Base-by-base conservation (phyloP, 2,888 invertebrate genomes). In the Andricus curvator region DNA sequence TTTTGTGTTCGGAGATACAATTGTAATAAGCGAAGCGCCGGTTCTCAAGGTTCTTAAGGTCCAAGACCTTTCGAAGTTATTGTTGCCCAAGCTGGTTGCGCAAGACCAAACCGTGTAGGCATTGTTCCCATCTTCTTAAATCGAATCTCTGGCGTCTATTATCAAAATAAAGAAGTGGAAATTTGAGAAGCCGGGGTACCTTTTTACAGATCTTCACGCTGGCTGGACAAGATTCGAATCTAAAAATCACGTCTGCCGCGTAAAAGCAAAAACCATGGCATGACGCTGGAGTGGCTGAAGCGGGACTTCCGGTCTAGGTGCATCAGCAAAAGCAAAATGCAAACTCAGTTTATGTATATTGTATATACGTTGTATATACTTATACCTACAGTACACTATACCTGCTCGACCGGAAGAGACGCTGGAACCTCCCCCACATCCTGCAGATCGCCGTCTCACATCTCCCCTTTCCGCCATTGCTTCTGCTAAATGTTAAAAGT, bases 361-460 rank as follows among this genome's bases (percentile, higher is more conserved):
- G 29, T 51, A 29, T 48, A 29, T 25, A 29, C 44, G 70, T 17
- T 70, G 25, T 41, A 48, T 4, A 17, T 64, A 17, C 25, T 9
- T 68, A 41, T 37, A 68, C 15, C 15, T 62, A 25, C 13, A 22
- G 25, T 62, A 62, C 62, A 62, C n/a, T 74, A 44, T 88, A 86
- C 88, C 88, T 88, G 87, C 79, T 80, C 86, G 85, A 84, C 88
- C 88, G 90, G 89, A 90, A 90, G 83, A 82, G 83, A 80, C 83
- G 80, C 64, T 80, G 76, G 67, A 80, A 79, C 79, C 80, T 77
- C 67, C 79, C 56, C 79, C 83, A 83, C 84, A 83, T 84, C 84
- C 84, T 82, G 82, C 77, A 81, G 67, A 84, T 84, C 83, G 81
- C 81, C 82, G 82, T 82, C 82, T 85, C 80, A 78, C 51, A 66